Evolutionary conservation across 2,797 vertebrate genomes (phyloP).

Genomic region (Danionella dracula): DNA sequence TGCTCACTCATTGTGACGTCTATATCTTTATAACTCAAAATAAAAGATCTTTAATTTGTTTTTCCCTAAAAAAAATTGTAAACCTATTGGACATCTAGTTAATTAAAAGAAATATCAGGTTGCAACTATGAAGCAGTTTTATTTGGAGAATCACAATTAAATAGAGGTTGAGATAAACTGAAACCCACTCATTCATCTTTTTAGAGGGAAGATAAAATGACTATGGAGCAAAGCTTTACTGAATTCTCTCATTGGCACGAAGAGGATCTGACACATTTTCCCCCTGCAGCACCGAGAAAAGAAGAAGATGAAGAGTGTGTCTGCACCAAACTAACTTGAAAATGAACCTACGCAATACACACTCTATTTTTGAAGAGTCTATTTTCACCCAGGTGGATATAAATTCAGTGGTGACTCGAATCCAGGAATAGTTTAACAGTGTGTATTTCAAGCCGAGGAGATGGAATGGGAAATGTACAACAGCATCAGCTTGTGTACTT

Average conservation of each 20-base stretch:
- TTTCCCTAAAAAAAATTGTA: too few species aligned
- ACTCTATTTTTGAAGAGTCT: slow-evolving; percentile 44
- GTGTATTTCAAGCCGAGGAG: slow-evolving; percentile 26
- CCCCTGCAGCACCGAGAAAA: slow-evolving; percentile 30
- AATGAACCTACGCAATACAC: slow-evolving; percentile 44
- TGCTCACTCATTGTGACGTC: too few species aligned
- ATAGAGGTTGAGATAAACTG: not conserved
- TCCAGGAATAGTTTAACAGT: slow-evolving; percentile 34
- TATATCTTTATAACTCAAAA: too few species aligned
- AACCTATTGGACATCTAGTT: too few species aligned
- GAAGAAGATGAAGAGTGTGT: slow-evolving; percentile 9
- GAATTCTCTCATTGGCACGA: slow-evolving; percentile 39
- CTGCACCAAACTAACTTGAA: slow-evolving; percentile 36
- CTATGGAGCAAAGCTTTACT: slow-evolving; percentile 27
- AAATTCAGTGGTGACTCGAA: slow-evolving; percentile 41
- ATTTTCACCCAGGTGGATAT: slow-evolving; percentile 47
- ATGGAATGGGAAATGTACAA: slow-evolving; percentile 22
- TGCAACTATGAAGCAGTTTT: not conserved
- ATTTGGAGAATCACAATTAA: too few species aligned
- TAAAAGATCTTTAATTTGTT: too few species aligned
- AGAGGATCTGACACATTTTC: slow-evolving; percentile 44
- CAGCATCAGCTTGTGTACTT: slow-evolving; percentile 21
- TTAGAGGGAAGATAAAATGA: slow-evolving; percentile 20
- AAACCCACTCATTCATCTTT: slow-evolving; percentile 34
- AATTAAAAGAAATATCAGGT: too few species aligned